Conservation (phyloP, 2,888 invertebrate genomes). For the Homarus gammarus region DNA sequence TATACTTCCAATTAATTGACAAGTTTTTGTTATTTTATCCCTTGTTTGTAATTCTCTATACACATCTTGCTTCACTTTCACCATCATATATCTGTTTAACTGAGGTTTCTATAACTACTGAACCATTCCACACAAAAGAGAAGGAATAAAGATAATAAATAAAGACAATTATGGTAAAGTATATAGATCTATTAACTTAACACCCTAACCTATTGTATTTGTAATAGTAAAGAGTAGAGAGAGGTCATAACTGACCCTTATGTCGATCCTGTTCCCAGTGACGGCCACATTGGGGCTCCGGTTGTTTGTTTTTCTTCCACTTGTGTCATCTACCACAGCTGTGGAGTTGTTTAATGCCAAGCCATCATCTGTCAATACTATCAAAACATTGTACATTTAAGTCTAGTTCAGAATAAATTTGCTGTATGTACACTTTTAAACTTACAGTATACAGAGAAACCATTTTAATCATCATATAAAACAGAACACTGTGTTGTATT, state of each 20-base stretch:
- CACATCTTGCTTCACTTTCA: too few species aligned
- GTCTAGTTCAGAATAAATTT: neutral
- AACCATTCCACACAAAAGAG: too few species aligned
- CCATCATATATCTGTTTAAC: too few species aligned
- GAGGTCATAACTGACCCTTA: conserved; percentile 80
- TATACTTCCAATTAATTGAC: too few species aligned
- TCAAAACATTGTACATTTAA: neutral
- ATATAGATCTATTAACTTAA: too few species aligned
- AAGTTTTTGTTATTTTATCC: too few species aligned
- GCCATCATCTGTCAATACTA: conserved; percentile 67
- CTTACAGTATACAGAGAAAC: neutral
- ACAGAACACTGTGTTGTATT: neutral
- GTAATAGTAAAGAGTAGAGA: neutral
- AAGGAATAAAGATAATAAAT: too few species aligned
- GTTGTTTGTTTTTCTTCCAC: conserved; percentile 16
- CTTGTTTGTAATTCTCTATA: too few species aligned
- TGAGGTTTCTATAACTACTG: too few species aligned
- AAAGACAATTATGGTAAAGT: too few species aligned
- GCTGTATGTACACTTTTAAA: neutral
- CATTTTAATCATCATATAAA: neutral
- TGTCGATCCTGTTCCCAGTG: conserved; percentile 92
- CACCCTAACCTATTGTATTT: too few species aligned
- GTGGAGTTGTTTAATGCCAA: conserved; percentile 38
- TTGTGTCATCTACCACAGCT: conserved; percentile 25
- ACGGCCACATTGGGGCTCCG: conserved; percentile 88